Conservation (phyloP, 2,888 invertebrate species). For the Eupeodes latifasciatus region DNA sequence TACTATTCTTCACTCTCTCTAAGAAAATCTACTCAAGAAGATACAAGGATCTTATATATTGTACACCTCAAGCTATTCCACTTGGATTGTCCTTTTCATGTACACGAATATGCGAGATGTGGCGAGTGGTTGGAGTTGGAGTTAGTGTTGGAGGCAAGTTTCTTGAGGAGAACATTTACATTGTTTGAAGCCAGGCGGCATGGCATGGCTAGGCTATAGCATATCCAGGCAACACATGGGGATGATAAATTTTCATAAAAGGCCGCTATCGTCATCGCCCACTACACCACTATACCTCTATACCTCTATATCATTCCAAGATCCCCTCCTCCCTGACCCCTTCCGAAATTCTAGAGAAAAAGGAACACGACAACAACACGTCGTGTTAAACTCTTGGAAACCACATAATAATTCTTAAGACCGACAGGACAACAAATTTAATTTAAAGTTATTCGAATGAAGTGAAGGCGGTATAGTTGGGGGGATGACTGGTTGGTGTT, state of each 20-base stretch:
- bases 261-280: constrained; percentile 56
- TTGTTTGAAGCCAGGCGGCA: constrained; percentile 42
- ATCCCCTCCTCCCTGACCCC: neutral
- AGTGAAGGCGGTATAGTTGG: constrained; percentile 62
- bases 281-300: neutral
- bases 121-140: constrained; percentile 22
- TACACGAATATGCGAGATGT: neutral
- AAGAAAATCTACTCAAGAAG: constrained; percentile 71
- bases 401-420: constrained; percentile 82
- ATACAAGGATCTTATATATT: constrained; percentile 72
- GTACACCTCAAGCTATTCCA: constrained; percentile 75
- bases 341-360: constrained; percentile 3
- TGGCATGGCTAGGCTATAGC: neutral
- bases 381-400: constrained; percentile 79
- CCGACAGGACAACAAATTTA: constrained; percentile 77
- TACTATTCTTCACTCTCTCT: constrained; percentile 3
- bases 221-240: constrained; percentile 71
- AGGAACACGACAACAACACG: constrained; percentile 74
- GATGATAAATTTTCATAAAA: constrained; percentile 76
- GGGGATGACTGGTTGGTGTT: constrained; percentile 11
- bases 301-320: neutral
- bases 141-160: constrained; percentile 23
- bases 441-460: constrained; percentile 76
- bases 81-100: constrained; percentile 73
- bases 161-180: constrained; percentile 66